Percentiles rank a stretch among this genome's conserved stretches.
phyloP scores from a whole-genome alignment of 2,888 invertebrate genomes.

The Heliconius charithonia region DNA sequence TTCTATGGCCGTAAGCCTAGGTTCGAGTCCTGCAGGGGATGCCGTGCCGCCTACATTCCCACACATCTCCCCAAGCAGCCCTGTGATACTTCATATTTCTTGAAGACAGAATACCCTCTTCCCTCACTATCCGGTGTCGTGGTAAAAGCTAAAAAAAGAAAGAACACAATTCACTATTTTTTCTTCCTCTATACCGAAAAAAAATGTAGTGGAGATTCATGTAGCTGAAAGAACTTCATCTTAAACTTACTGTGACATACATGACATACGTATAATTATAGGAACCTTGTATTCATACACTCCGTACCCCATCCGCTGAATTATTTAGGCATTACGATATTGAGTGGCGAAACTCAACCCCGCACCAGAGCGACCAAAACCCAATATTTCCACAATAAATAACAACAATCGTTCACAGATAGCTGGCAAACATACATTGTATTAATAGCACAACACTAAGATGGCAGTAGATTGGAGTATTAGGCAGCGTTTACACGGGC shows the following conservation, averaged over 20 bases:
- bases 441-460: conserved; percentile 66
- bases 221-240: background rate
- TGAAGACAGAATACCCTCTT: background rate
- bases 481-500: conserved; percentile 82
- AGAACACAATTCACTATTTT: background rate
- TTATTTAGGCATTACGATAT: no score
- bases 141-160: background rate
- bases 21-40: background rate
- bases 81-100: background rate
- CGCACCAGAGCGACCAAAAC: no score
- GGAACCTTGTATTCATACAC: no score
- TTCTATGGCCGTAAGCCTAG: background rate
- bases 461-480: conserved; percentile 71
- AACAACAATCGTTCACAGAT: conserved; percentile 18
- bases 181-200: background rate
- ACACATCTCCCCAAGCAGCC: background rate
- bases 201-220: background rate
- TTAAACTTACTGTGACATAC: background rate
- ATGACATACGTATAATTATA: background rate
- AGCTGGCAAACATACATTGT: conserved; percentile 11
- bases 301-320: no score
- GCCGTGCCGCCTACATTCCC: no score
- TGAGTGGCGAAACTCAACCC: no score
- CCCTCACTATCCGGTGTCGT: background rate
- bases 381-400: background rate